These are phyloP conservation scores for Synodontis membranacea DNA, from an alignment of 2,113 vertebrate genomes.

Conservation along the genomic window DNA sequence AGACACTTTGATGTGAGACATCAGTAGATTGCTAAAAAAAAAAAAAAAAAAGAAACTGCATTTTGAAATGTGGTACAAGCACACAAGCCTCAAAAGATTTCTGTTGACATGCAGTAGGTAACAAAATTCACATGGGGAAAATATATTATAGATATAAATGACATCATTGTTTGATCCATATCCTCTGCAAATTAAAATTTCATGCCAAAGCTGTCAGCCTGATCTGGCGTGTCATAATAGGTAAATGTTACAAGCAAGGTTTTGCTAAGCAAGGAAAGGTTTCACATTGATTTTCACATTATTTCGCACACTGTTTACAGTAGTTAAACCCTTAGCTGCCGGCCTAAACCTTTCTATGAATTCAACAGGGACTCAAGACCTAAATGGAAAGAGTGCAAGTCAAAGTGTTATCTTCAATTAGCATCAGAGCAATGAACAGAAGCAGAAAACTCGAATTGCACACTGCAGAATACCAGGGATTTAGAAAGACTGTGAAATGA, in stretches of 20 bases:
- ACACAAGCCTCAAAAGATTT: conserved; percentile 20
- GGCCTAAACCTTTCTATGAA: conserved; percentile 1
- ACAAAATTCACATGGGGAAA: conserved; percentile 5
- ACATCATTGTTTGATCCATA: conserved; percentile 6
- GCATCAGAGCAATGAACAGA: not conserved
- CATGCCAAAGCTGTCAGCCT: conserved; percentile 12
- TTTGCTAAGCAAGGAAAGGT: not conserved
- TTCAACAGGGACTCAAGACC: not conserved
- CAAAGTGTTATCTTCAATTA: not conserved
- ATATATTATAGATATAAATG: not conserved
- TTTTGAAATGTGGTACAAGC: conserved; percentile 19
- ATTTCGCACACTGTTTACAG: conserved; percentile 24
- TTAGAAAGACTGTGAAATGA: not conserved
- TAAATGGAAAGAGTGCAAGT: not conserved
- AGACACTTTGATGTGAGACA: not conserved
- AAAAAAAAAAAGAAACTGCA: not conserved
- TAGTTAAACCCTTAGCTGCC: conserved; percentile 11
- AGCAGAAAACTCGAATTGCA: not conserved
- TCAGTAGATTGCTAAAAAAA: not conserved
- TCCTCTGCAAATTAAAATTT: not conserved
- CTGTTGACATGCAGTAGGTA: conserved; percentile 3
- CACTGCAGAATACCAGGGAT: not conserved
- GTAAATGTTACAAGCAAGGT: not conserved
- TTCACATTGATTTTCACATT: conserved; percentile 21
- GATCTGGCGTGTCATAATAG: not conserved